Base-by-base conservation (phyloP, 2,888 invertebrate genomes). In the Melieria omissa region DNA sequence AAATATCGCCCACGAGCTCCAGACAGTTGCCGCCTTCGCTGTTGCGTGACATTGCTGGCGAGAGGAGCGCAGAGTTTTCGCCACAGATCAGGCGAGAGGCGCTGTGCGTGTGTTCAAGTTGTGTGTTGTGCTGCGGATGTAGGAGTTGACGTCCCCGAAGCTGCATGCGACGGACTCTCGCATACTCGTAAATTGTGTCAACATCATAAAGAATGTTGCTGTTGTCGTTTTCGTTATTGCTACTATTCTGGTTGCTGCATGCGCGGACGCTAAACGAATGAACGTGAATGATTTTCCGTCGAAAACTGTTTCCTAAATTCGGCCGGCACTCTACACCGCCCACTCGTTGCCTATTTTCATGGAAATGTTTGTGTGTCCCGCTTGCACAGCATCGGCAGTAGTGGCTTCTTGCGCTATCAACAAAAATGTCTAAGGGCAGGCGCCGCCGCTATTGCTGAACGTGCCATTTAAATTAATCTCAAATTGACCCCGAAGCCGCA, bases 401-500 rank as follows among this genome's bases (percentile, higher is more conserved):
- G 14, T 52, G 1, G 52, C 52, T n/a, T 52, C 14, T 14, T n/a
- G 14, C 29, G 29, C 29, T 29, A 29, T 29, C 29, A 29, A 29
- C 29, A 29, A 29, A 29, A 29, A 29, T 29, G 1, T 29, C 29
- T 29, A 29, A 29, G 29, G 29, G 29, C 29, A 29, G 29, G 3
- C 29, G 29, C 29, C 29, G 29, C 29, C 29, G 29, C 29, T 29
- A 3, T 2, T 29, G 29, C 29, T 29, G 3, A 29, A 12, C 41
- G 68, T 29, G 49, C 52, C 54, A 68, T 68, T 68, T 62, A 44
- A 60, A 62, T 68, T 68, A 61, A 68, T 68, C 68, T 62, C 52
- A 68, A 61, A 68, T 61, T 62, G 68, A 68, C 68, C 68, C 54
- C 60, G 61, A 68, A 68, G 68, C 61, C 47, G 14, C 16, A 68